Percentiles rank a stretch among this genome's conserved stretches.
These are phyloP conservation scores for Fissipunctia ypsillon DNA, from an alignment of 2,888 invertebrate species.

Conservation along the genomic window DNA sequence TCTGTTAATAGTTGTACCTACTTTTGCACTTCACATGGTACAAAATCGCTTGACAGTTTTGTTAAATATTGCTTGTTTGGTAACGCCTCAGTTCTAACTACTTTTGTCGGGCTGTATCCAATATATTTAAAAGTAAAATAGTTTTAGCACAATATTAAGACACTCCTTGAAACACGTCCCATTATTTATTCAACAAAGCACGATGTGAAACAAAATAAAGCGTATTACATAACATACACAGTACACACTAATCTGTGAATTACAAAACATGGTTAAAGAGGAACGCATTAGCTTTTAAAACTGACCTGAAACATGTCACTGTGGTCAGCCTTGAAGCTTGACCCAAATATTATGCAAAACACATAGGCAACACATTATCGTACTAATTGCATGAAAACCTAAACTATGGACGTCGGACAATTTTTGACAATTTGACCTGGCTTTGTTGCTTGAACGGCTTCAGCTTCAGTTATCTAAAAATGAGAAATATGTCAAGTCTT, in stretches of 20 bases:
- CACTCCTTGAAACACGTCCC: conserved; percentile 33
- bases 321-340: conserved; percentile 76
- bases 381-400: conserved; percentile 69
- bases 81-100: neutral
- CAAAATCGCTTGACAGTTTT: neutral
- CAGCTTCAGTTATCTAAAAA: no score
- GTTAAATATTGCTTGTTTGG: neutral
- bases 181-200: conserved; percentile 11
- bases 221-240: conserved; percentile 48
- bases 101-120: neutral
- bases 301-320: conserved; percentile 76
- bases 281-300: conserved; percentile 74
- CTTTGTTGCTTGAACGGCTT: neutral
- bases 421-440: neutral
- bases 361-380: conserved; percentile 72
- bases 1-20: neutral
- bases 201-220: conserved; percentile 41
- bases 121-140: neutral
- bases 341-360: conserved; percentile 80
- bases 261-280: conserved; percentile 74
- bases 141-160: conserved; percentile 1
- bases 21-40: neutral
- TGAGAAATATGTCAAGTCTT: no score
- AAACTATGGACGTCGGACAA: conserved; percentile 63
- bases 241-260: conserved; percentile 63